Evolutionary conservation across 2,113 vertebrate genomes (phyloP), one percentile per base, ranked within the genome.

Genomic region (Chionis minor): DNA sequence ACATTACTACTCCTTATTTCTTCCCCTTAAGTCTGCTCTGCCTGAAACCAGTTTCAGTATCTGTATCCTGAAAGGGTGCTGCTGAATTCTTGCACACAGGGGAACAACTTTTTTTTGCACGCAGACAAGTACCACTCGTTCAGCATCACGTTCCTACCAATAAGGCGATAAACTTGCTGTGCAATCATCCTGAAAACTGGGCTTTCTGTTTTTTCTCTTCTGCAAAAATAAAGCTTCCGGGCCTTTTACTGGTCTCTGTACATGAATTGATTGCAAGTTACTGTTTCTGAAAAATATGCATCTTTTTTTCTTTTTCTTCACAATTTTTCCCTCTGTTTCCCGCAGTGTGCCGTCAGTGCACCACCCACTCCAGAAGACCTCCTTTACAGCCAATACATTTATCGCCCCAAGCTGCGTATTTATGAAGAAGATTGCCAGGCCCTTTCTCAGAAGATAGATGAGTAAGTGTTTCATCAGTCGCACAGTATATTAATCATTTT

Each of bases 381-480:
- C 85, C 71, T 99, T 47, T 98, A 97, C 93, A 98, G 98, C 94
- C 98, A 98, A 3, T 98, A 99, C 27, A 38, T 99, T 79, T 96
- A 98, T 77, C 98, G 90, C 61, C 99, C 99, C 54, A 99, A 98
- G 93, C 98, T 99, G 95, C 95, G 86, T 81, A 98, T 99, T 90
- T 99, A 99, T 49, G 98, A 99, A 96, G 95, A 98, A 18, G 98
- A 99, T 35, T 98, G 98, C 86, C 97, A 96, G 49, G 91, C 91
- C 70, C 98, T 99, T 49, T 96, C 96, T 40, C 97, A 95, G 54
- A 98, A 97, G 85, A 98, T 98, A 95, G 98, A 98, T 28, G 97
- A 98, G 99, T 99, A 97, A 88, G 98, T 59, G 81, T 15, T 79
- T 72, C 52, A 58, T 75, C 86, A 62, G 51, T 63, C 65, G 26